Conservation (phyloP, 2,888 invertebrate genomes). For the Oasisia sp. region DNA sequence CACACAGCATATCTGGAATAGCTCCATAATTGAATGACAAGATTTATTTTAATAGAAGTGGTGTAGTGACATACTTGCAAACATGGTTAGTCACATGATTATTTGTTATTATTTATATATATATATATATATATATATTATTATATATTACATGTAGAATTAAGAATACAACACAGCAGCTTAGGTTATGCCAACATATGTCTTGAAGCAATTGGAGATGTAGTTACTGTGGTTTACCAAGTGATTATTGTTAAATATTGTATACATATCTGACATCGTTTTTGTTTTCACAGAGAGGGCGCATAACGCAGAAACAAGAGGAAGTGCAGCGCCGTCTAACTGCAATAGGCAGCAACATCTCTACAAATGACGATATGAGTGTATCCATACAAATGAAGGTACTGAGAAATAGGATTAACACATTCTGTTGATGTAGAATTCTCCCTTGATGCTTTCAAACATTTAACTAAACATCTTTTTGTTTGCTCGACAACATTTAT, state of each 20-base stretch:
- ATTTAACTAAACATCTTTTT: too few species aligned
- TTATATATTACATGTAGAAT: too few species aligned
- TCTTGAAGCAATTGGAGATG: too few species aligned
- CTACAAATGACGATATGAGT: background rate
- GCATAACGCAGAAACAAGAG: background rate
- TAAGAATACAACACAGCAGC: background rate
- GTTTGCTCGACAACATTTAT: too few species aligned
- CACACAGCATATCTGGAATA: too few species aligned
- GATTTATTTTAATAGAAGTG: too few species aligned
- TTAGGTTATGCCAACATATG: background rate
- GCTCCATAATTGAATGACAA: too few species aligned
- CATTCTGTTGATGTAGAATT: background rate
- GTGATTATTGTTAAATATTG: background rate
- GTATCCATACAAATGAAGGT: background rate
- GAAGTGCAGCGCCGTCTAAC: background rate
- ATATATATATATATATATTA: too few species aligned
- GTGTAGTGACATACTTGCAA: too few species aligned
- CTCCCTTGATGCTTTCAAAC: too few species aligned
- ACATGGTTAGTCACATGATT: too few species aligned
- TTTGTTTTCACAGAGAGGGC: background rate
- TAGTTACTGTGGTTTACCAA: background rate
- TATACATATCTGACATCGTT: background rate
- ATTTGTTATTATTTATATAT: too few species aligned
- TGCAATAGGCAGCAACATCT: background rate
- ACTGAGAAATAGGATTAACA: background rate